Evolutionary conservation across 2,797 vertebrate species (phyloP).

Genomic region (Ctenopoma multispine): DNA sequence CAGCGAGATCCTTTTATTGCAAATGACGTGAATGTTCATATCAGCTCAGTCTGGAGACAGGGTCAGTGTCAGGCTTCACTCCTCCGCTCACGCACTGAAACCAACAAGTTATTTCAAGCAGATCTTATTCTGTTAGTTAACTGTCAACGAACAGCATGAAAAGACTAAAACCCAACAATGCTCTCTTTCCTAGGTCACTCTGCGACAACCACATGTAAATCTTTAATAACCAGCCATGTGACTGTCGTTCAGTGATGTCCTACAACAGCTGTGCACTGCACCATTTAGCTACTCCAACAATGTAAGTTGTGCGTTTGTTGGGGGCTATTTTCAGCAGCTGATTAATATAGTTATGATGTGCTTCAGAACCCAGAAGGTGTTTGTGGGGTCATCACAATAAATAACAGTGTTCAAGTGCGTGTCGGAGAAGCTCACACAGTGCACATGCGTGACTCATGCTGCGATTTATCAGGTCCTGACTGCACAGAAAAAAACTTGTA

Average conservation of each 20-base stretch:
- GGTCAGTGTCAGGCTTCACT: no score
- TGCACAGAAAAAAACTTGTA: neutral
- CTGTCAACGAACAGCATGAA: neutral
- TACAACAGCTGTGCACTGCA: neutral
- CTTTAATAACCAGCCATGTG: no score
- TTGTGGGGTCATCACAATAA: neutral
- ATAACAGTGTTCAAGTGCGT: no score
- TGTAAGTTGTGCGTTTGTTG: neutral
- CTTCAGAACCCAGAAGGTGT: neutral
- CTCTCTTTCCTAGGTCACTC: no score
- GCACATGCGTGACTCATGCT: neutral
- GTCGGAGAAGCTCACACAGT: neutral
- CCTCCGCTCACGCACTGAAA: no score
- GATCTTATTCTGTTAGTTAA: no score
- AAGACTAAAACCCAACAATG: neutral
- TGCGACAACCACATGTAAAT: no score
- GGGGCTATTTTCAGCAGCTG: conserved; percentile 1
- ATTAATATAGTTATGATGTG: neutral
- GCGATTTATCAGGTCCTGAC: neutral
- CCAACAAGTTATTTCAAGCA: no score
- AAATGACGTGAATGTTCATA: no score
- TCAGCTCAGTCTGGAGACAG: no score
- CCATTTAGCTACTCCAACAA: neutral
- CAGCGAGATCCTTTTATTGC: no score
- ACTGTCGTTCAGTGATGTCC: neutral